phyloP scores from a whole-genome alignment of 1,140 invertebrate species.

The Trichonephila clavipes region DNA sequence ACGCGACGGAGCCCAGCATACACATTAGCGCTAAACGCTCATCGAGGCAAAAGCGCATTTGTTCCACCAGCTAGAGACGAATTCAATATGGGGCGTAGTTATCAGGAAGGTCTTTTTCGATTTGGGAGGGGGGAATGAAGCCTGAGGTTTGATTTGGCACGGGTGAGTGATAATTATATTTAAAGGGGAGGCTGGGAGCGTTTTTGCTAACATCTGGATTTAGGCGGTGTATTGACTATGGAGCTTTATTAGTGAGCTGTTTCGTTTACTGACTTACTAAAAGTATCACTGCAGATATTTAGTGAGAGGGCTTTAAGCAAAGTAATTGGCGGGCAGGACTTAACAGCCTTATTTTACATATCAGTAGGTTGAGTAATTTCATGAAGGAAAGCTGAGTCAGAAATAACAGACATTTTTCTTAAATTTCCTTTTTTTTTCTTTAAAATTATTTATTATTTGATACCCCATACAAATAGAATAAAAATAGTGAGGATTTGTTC shows the following conservation, averaged over 20 bases:
- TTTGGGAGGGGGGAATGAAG: conserved; percentile 5
- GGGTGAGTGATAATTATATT: conserved; percentile 27
- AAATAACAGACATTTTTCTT: too few species aligned
- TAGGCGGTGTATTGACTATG: not conserved
- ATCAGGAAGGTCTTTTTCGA: conserved; percentile 24
- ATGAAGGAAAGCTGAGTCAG: too few species aligned
- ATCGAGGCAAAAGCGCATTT: conserved; percentile 44
- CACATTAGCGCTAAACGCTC: conserved; percentile 60
- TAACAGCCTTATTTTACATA: too few species aligned
- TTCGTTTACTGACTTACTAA: not conserved
- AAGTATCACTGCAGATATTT: not conserved
- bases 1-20: not conserved
- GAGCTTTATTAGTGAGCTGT: not conserved
- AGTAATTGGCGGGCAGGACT: not conserved
- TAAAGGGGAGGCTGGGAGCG: not conserved
- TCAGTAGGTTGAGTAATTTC: too few species aligned
- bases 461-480: too few species aligned
- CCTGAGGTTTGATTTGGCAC: conserved; percentile 30
- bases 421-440: too few species aligned
- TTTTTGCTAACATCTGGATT: conserved; percentile 8
- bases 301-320: not conserved
- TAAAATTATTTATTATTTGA: too few species aligned
- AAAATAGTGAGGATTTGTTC: too few species aligned
- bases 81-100: conserved; percentile 50
- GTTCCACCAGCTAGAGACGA: conserved; percentile 46